Percentiles rank a stretch among this genome's conserved stretches.
These are phyloP conservation scores for Argyrosomus regius DNA, from an alignment of 2,797 vertebrate genomes.

Conservation along the genomic window DNA sequence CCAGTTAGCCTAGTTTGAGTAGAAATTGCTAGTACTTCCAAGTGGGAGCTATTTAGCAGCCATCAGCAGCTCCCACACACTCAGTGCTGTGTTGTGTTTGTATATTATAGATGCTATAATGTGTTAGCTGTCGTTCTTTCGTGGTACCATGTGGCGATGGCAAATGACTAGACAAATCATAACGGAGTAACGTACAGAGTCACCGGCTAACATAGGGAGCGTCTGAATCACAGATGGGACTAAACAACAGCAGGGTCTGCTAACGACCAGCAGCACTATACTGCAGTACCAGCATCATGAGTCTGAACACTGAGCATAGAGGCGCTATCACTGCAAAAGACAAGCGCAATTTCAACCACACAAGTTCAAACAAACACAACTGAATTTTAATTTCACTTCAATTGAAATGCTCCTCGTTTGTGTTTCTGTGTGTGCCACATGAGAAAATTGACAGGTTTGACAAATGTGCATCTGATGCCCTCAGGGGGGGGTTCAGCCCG, in stretches of 20 bases:
- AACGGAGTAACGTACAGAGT: background rate
- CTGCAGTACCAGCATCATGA: background rate
- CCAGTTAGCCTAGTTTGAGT: background rate
- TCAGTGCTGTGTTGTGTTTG: background rate
- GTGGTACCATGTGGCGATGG: background rate
- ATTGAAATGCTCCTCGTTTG: background rate
- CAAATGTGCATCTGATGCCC: conserved; percentile 40
- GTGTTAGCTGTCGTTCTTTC: conserved; percentile 2
- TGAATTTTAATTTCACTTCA: background rate
- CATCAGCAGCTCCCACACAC: background rate
- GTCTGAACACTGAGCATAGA: background rate
- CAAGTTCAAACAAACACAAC: background rate
- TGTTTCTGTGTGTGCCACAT: background rate
- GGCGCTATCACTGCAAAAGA: too few relatives aligned
- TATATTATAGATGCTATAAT: background rate
- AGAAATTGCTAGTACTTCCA: background rate
- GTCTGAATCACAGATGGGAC: background rate
- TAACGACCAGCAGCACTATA: background rate
- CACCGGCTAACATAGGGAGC: background rate
- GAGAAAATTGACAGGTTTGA: conserved; percentile 35
- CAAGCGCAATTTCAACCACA: background rate
- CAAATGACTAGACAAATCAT: background rate
- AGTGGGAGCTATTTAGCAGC: background rate
- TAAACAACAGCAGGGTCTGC: background rate
- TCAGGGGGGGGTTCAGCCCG: conserved; percentile 22